Evolutionary conservation across 2,113 vertebrate genomes (phyloP).

Genomic region (Corythornis vintsioides): DNA sequence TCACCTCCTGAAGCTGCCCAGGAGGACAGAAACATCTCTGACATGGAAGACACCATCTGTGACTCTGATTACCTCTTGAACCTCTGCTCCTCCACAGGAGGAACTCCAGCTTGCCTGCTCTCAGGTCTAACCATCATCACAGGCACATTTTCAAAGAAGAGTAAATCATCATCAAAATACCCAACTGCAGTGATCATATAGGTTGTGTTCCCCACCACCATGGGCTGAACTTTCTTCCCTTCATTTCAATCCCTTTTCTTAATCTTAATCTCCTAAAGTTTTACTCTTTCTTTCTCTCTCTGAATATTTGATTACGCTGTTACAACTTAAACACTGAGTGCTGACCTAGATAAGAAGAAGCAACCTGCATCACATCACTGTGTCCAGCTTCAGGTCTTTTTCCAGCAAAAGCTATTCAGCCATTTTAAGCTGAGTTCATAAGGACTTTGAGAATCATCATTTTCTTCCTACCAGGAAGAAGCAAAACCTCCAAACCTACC

Average conservation of each 20-base stretch:
- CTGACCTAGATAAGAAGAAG: background rate
- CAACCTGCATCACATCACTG: background rate
- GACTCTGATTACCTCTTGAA: background rate
- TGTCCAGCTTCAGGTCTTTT: background rate
- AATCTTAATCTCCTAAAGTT: background rate
- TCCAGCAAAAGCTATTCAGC: background rate
- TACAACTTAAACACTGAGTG: background rate
- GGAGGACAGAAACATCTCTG: slow-evolving; percentile 3
- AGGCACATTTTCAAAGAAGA: background rate
- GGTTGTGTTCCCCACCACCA: fast-evolving
- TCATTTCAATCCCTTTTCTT: background rate
- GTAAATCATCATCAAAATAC: background rate
- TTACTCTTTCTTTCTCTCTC: background rate
- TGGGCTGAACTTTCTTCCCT: background rate
- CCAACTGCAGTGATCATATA: background rate
- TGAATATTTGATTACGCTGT: background rate
- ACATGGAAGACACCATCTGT: slow-evolving; percentile 27
- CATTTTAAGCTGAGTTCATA: background rate
- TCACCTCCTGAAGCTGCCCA: slow-evolving; percentile 16
- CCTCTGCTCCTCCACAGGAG: background rate
- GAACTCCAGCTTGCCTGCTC: background rate
- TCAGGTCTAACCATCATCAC: background rate
- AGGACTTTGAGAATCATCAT: background rate
- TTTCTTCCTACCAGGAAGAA: background rate
- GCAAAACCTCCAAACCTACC: background rate